Conservation (phyloP, 2,113 vertebrate genomes). For the Phrynosoma platyrhinos region DNA sequence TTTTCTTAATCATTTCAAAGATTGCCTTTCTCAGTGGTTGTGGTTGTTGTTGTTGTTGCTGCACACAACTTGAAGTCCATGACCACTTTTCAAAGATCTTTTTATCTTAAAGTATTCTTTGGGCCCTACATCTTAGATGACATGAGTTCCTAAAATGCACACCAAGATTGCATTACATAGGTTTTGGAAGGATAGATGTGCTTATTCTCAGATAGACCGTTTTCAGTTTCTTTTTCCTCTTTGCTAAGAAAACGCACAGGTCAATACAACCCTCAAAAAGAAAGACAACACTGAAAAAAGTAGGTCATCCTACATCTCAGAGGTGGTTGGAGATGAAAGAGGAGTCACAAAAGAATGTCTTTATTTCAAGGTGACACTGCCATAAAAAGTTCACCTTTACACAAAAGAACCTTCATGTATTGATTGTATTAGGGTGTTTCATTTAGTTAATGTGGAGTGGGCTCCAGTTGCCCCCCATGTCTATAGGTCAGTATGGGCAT, state of each 20-base stretch:
- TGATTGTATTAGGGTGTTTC: background rate
- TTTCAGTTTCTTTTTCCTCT: background rate
- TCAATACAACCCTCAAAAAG: background rate
- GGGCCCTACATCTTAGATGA: background rate
- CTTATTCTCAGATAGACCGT: background rate
- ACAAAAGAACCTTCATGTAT: background rate
- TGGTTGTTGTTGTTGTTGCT: background rate
- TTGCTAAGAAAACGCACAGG: background rate
- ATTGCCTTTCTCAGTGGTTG: background rate
- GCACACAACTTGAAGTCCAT: background rate
- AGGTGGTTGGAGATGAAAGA: constrained; percentile 30
- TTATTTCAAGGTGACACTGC: constrained; percentile 18
- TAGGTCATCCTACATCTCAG: constrained; percentile 24
- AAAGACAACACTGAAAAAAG: background rate
- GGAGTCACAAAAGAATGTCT: background rate
- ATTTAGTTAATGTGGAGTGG: background rate
- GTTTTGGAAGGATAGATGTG: background rate
- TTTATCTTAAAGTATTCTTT: background rate
- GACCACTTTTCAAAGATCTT: background rate
- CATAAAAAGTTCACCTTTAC: background rate
- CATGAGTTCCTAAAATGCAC: background rate
- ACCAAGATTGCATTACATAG: background rate
- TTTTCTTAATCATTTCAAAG: too few species aligned
- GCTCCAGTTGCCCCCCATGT: background rate
- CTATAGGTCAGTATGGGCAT: background rate